These are phyloP conservation scores for Pseudonaja textilis DNA, from an alignment of 2,113 vertebrate genomes.

Conservation along the genomic window DNA sequence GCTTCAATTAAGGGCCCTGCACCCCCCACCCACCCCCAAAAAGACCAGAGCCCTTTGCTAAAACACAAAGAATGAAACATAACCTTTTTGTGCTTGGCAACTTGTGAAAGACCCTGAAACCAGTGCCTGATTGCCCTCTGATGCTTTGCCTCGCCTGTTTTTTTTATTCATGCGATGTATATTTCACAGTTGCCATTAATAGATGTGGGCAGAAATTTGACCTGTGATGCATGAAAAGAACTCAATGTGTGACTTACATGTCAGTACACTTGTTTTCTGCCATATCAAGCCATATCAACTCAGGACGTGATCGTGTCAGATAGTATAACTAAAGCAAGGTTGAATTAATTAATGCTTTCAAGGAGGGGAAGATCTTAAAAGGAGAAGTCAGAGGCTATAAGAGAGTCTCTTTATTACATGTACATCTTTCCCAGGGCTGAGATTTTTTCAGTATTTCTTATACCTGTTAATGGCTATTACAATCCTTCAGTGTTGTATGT, in stretches of 20 bases:
- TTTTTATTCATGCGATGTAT: background rate
- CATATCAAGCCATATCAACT: constrained; percentile 21
- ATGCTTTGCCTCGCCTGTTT: background rate
- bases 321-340: constrained; percentile 10
- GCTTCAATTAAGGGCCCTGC: constrained; percentile 37
- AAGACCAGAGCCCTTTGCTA: constrained; percentile 31
- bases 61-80: constrained; percentile 9
- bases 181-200: constrained; percentile 35
- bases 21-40: constrained; percentile 1
- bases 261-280: constrained; percentile 34
- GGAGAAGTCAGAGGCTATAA: constrained; percentile 17
- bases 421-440: background rate
- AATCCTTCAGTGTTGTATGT: background rate
- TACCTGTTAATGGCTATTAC: background rate
- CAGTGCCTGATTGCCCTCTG: background rate
- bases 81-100: background rate
- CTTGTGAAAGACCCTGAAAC: background rate
- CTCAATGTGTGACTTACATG: constrained; percentile 25
- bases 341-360: constrained; percentile 32
- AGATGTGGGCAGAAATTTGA: constrained; percentile 31
- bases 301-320: constrained; percentile 40
- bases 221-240: constrained; percentile 27
- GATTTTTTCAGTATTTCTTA: background rate
- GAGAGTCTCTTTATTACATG: background rate
- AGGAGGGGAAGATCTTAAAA: constrained; percentile 21